Evolutionary conservation across 2,113 vertebrate species (phyloP), one percentile per base, ranked within the genome.

Genomic region (Carassius auratus): DNA sequence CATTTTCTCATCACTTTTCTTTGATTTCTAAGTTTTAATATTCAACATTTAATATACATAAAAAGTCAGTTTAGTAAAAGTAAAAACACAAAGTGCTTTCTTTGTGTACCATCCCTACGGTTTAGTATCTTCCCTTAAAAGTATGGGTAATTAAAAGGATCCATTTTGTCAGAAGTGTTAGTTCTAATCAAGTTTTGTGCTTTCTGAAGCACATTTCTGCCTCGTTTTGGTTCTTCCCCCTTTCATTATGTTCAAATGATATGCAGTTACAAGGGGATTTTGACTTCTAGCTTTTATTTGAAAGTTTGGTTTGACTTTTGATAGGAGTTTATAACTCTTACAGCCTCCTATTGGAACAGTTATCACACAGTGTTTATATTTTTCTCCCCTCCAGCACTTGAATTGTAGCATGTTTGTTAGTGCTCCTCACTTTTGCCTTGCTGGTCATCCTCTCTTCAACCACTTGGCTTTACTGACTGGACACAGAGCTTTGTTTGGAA

Each of bases 401-500:
- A 38, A 33, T 38, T 4, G 10, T 75, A 12, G 74, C 45, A 68
- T 69, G 59, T 76, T 57, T 66, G 73, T 66, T 87, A 62, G 68
- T 14, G 36, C 48, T 69, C 8, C 83, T 80, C 66, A 76, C 81
- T 85, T 86, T 69, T 83, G 62, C 77, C 71, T 75, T 23, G 23
- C 71, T 84, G 30, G 79, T 87, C 68, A 73, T 52, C 15, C 42
- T 79, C 33, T 87, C 76, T 80, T 85, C 69, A 68, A 48, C 71
- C 69, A 74, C 38, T 81, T 88, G 85, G 76, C 36, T 13, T 23
- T 76, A 42, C 68, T 76, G 69, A 81, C 86, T 81, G 84, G 86
- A 86, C 84, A 83, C 71, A 52, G 76, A 83, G 69, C 73, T 89
- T 87, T 87, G 85, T 89, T 71, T 89, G 84, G 76, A 77, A 86